Evolutionary conservation across 2,888 invertebrate species (phyloP), one percentile per base, ranked within the genome.

Genomic region (Isoperla grammatica): DNA sequence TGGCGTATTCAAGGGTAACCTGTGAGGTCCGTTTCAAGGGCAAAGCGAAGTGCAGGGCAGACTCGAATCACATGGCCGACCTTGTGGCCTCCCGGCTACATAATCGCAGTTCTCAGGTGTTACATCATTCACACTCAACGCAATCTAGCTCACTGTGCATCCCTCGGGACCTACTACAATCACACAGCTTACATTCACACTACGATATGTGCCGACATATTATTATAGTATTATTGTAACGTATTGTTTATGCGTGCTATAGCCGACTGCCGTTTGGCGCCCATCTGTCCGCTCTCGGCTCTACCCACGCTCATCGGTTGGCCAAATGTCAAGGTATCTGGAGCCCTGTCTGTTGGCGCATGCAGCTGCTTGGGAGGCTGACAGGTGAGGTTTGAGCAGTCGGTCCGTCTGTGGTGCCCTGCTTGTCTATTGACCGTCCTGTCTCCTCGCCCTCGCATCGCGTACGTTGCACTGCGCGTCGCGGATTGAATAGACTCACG

Each of bases 1-100:
- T 17, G 50, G 49, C 8, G 15, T 29, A 15, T 20, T 49, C 58
- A 58, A 53, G 58, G 50, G 58, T 48, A 49, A 53, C 45, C 15
- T 49, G 53, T 50, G 53, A 39, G 39, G 35, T 13, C 35, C 49
- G 29, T 13, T 39, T 23, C 49, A 53, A 53, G 53, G 43, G 58
- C 58, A 53, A 39, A 39, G 35, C 15, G 49, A 20, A 49, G 53
- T 11, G 29, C n/a, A 3, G 15, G 49, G 49, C 29, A n/a, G 22
- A 20, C 20, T 39, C 37, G 5, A 22, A 53, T 17, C 53, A 53
- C 53, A 53, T 29, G 15, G 22, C 29, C 49, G 35, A 53, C 53
- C 53, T 53, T 53, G 53, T 37, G 19, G 15, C 49, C 23, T 29
- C 29, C 3, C 40, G 40, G 40, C 40, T 12, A 12, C 40, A 40